These are phyloP conservation scores for Lochmaea capreae DNA, from an alignment of 2,888 invertebrate species.

Conservation along the genomic window DNA sequence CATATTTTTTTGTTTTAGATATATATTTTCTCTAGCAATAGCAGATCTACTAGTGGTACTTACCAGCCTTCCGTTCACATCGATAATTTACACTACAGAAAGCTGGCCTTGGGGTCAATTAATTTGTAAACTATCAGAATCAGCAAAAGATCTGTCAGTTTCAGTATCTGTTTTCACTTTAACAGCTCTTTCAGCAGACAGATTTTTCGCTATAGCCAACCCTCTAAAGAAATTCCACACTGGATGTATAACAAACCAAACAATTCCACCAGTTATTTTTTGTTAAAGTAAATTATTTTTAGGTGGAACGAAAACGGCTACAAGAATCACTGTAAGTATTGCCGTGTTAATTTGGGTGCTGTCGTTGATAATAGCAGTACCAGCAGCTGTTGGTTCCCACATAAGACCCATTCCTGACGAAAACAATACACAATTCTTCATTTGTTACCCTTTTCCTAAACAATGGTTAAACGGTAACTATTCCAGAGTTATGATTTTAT, in stretches of 20 bases:
- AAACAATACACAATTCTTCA: slow-evolving; percentile 55
- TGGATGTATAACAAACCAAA: slow-evolving; percentile 2
- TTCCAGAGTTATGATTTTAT: slow-evolving; percentile 69
- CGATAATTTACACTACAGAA: slow-evolving; percentile 83
- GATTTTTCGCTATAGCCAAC: slow-evolving; percentile 89
- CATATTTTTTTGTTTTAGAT: slow-evolving; percentile 67
- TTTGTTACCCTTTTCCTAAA: slow-evolving; percentile 66
- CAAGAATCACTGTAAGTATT: slow-evolving; percentile 75
- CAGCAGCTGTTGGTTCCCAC: slow-evolving; percentile 76
- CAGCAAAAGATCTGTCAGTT: slow-evolving; percentile 85
- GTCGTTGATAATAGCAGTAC: slow-evolving; percentile 81
- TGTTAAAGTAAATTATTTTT: slow-evolving; percentile 39
- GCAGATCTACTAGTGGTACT: slow-evolving; percentile 87
- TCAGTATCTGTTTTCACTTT: slow-evolving; percentile 92
- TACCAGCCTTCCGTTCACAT: slow-evolving; percentile 86
- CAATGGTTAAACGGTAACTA: slow-evolving; percentile 76
- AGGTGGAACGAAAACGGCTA: slow-evolving; percentile 69
- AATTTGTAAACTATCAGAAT: slow-evolving; percentile 83
- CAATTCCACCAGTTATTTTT: background rate
- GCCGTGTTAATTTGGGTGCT: slow-evolving; percentile 85
- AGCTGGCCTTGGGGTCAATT: slow-evolving; percentile 86
- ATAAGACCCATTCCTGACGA: slow-evolving; percentile 55
- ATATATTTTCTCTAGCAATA: slow-evolving; percentile 83
- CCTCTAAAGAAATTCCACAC: slow-evolving; percentile 74
- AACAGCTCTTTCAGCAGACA: slow-evolving; percentile 86